A percentile compares a stretch with the other conserved stretches of the same genome.
Evolutionary conservation across 2,113 vertebrate genomes (phyloP).

Genomic region (Trochalopteron elliotii): DNA sequence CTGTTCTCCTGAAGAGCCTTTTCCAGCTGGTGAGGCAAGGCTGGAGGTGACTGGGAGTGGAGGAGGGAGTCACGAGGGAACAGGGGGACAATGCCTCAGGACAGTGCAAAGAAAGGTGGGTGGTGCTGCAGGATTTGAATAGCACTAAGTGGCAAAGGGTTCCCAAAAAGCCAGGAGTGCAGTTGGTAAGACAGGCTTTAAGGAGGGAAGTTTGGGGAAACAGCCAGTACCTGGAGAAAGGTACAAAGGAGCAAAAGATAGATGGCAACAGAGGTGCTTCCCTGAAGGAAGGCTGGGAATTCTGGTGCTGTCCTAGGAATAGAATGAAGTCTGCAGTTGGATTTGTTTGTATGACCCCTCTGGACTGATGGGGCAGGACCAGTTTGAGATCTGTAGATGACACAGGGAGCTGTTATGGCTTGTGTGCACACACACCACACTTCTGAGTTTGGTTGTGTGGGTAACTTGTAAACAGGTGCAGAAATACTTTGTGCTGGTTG

Average conservation of each 20-base stretch:
- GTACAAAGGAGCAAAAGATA: neutral
- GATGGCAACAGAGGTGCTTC: neutral
- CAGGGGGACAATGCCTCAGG: neutral
- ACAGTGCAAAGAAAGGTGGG: neutral
- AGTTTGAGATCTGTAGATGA: neutral
- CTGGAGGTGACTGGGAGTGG: neutral
- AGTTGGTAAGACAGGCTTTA: neutral
- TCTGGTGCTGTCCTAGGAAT: neutral
- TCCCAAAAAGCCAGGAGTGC: neutral
- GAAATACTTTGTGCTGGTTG: neutral
- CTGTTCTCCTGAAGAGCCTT: neutral
- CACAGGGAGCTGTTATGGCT: rapidly evolving
- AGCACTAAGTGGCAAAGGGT: neutral
- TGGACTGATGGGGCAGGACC: neutral
- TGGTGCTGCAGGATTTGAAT: neutral
- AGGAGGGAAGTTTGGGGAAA: neutral
- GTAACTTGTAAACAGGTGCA: neutral
- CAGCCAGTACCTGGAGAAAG: neutral
- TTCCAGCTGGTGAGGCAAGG: neutral
- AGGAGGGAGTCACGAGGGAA: neutral
- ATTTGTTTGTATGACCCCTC: neutral
- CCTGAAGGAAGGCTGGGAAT: neutral
- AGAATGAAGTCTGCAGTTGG: neutral
- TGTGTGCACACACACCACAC: neutral
- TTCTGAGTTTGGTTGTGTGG: neutral